Base-by-base conservation (phyloP, 2,888 invertebrate species). In the Crematogaster levior region DNA sequence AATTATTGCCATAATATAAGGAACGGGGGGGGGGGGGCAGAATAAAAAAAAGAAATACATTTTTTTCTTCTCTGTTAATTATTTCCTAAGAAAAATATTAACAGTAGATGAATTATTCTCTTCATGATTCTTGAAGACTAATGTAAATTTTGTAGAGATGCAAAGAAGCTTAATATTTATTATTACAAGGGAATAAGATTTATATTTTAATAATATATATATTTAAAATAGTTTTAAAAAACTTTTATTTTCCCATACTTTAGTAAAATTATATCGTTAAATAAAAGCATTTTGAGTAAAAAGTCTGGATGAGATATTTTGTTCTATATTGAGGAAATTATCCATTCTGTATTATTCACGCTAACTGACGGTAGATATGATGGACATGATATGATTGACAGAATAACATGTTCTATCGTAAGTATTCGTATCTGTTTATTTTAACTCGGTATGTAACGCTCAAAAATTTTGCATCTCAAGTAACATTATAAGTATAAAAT, bases 321-420 rank as follows among this genome's bases (percentile, higher is more conserved):
- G 10, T 72, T 46, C 21, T 18, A 43, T 5, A 40, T 70, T 24
- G 12, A 40, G 37, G 15, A 24, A 70, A 70, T 21, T 21, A 48
- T 53, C 6, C 6, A 53, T 24, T 18, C 6, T 43, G 9, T 27
- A 30, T 5, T 73, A n/a, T 9, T n/a, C 30, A 30, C 7, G 15
- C 21, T 61, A 34, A 56, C 27, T 15, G 7, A 73, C 30, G 6
- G 18, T n/a, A 4, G 7, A 58, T 58, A 27, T 53, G 21, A 27
- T 53, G 15, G 40, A 56, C 34, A n/a, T 18, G 43, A 58, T 43
- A 30, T 60, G 43, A 73, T 30, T 73, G 58, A n/a, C 73, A 43
- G 21, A 60, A 73, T 72, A 72, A 56, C 43, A 48, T 56, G 0
- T 58, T 30, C 24, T 24, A 37, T 15, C 15, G 21, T 30, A 27